Percentiles rank a stretch among this genome's conserved stretches.
These are phyloP conservation scores for Tipula confusa DNA, from an alignment of 2,888 invertebrate species.

Conservation along the genomic window DNA sequence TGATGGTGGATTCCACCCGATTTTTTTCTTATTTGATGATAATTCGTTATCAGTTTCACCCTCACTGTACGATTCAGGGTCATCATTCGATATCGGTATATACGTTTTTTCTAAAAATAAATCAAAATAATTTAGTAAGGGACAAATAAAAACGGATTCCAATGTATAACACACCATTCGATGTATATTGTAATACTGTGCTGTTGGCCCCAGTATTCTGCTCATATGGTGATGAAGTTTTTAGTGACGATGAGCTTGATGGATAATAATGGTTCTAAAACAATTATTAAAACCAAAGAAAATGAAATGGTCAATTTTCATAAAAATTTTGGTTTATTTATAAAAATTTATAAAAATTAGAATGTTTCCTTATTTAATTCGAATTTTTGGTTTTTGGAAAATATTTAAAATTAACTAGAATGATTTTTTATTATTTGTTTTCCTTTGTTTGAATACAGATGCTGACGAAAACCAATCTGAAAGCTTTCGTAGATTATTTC, in stretches of 20 bases:
- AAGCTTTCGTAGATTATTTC: background rate
- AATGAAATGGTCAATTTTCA: background rate
- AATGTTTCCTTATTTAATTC: background rate
- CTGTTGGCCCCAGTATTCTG: background rate
- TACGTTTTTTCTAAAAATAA: background rate
- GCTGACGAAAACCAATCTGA: background rate
- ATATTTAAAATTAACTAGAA: background rate
- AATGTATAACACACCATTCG: background rate
- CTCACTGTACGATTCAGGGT: background rate
- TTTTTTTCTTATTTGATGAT: background rate
- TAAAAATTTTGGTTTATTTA: background rate
- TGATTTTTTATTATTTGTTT: background rate
- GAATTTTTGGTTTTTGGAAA: background rate
- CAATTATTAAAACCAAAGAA: background rate
- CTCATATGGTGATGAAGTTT: background rate
- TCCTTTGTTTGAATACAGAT: background rate
- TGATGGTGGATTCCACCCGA: background rate
- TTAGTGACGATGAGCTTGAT: background rate
- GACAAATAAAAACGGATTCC: background rate
- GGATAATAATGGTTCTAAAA: background rate
- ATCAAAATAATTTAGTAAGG: background rate
- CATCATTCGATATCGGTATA: background rate
- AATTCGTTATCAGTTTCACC: background rate
- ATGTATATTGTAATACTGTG: background rate
- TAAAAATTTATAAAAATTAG: background rate